Conservation (phyloP, 2,888 invertebrate species). For the Sphaeridia pumilis region DNA sequence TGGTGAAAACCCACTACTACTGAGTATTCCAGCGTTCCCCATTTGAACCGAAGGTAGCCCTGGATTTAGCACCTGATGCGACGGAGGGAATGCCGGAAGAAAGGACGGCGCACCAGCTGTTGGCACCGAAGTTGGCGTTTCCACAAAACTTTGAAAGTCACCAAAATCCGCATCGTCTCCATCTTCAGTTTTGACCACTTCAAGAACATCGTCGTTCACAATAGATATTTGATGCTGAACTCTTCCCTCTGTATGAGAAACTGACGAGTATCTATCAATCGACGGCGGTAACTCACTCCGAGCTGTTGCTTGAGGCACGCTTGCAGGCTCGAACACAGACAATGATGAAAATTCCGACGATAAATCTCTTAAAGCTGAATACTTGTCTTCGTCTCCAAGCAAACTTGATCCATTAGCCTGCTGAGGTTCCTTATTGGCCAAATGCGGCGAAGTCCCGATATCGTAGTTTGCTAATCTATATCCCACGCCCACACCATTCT, state of each 20-base stretch:
- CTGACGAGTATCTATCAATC: not conserved
- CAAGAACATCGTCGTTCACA: slow-evolving; percentile 18
- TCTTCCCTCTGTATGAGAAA: not conserved
- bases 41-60: not conserved
- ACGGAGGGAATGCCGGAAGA: not conserved
- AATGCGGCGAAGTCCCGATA: slow-evolving; percentile 36
- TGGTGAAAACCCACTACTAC: not conserved
- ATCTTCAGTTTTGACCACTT: slow-evolving; percentile 17
- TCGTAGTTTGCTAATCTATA: slow-evolving; percentile 44
- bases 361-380: slow-evolving; percentile 43
- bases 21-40: not conserved
- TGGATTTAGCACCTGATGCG: not conserved
- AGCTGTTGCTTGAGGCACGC: not conserved
- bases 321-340: not conserved
- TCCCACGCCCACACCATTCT: slow-evolving; percentile 39
- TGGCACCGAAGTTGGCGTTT: not conserved
- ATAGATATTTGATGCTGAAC: slow-evolving; percentile 15
- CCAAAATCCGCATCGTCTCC: slow-evolving; percentile 27
- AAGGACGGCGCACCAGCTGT: not conserved
- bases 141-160: slow-evolving; percentile 30
- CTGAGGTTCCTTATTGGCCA: not conserved
- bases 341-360: not conserved
- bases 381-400: slow-evolving; percentile 41
- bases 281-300: not conserved
- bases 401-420: slow-evolving; percentile 14